Percentiles rank a stretch among this genome's conserved stretches.
Conservation (phyloP, 1,140 invertebrate genomes). For the Bombus picipes region DNA sequence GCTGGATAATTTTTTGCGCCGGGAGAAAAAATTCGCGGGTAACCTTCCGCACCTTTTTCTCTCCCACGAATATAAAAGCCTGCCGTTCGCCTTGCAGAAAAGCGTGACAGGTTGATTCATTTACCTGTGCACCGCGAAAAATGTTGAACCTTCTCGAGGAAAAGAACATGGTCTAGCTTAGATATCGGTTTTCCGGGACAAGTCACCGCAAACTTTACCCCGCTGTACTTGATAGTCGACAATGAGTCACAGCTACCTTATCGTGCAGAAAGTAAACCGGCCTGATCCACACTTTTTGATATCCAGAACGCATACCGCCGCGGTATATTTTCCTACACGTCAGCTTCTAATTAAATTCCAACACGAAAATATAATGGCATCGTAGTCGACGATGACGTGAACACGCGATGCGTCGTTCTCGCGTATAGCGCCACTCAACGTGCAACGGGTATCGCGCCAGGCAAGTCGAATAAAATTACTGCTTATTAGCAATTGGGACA, state of each 20-base stretch:
- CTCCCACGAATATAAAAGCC: neutral
- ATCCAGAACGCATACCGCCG: neutral
- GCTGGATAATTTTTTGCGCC: neutral
- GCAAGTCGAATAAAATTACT: constrained; percentile 16
- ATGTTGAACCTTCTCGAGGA: neutral
- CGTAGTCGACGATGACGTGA: neutral
- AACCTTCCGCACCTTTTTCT: neutral
- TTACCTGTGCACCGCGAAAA: neutral
- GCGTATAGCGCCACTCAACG: neutral
- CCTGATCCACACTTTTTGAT: constrained; percentile 8
- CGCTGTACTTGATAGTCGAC: neutral
- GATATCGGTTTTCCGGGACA: neutral
- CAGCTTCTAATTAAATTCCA: constrained; percentile 40
- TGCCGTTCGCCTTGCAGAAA: too few species aligned
- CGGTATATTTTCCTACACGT: constrained; percentile 5
- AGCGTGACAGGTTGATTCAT: neutral
- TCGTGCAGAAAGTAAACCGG: constrained; percentile 39
- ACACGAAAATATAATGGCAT: neutral
- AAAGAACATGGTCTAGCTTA: neutral
- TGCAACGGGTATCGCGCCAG: constrained; percentile 9
- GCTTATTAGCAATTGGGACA: constrained; percentile 25
- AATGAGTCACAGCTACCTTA: constrained; percentile 33
- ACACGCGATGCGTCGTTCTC: constrained; percentile 14
- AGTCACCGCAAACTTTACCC: neutral
- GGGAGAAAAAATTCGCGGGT: neutral